Evolutionary conservation across 2,113 vertebrate species (phyloP), one percentile per base, ranked within the genome.

Genomic region (Mobula hypostoma): DNA sequence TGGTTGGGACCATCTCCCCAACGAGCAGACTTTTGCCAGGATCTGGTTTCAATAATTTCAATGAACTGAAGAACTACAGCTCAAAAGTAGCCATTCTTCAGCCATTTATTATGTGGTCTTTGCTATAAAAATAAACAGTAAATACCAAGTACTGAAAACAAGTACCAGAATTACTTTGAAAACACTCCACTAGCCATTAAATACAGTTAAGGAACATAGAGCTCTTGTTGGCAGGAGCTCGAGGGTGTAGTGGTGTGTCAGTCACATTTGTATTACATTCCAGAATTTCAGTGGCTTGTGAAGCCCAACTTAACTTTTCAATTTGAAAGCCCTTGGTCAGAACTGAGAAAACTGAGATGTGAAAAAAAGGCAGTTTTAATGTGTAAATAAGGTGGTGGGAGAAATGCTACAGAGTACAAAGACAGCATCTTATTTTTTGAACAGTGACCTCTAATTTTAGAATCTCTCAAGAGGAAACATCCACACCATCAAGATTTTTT

Each of bases 111-210:
- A 66, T 61, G 63, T 88, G 61, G 77, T 9, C 82, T 66, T 88
- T 88, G 58, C 61, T 88, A 66, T 88, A 88, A 88, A 88, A 88
- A 88, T 58, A 88, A 88, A 88, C 11, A 88, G 85, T 63, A 63
- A 88, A 66, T 66, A 88, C 27, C 58, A 88, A 88, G 63, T n/a
- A 88, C 85, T 66, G 58, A 88, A 88, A 88, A 88, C 85, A 88
- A 66, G 58, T 66, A 29, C 85, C 85, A 88, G 58, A 29, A 27
- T 88, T 88, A 66, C 61, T 88, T 66, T 88, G 85, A 61, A 88
- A 88, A 88, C 29, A 66, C 61, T 66, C 58, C 83, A 88, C 12
- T 88, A 12, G 14, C 85, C 61, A 66, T 66, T 88, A 88, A 88
- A 66, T 88, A 17, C 61, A 2, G 58, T 2, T 24, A 32, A 66